Evolutionary conservation across 2,113 vertebrate species (phyloP).

Genomic region (Ammospiza caudacuta): DNA sequence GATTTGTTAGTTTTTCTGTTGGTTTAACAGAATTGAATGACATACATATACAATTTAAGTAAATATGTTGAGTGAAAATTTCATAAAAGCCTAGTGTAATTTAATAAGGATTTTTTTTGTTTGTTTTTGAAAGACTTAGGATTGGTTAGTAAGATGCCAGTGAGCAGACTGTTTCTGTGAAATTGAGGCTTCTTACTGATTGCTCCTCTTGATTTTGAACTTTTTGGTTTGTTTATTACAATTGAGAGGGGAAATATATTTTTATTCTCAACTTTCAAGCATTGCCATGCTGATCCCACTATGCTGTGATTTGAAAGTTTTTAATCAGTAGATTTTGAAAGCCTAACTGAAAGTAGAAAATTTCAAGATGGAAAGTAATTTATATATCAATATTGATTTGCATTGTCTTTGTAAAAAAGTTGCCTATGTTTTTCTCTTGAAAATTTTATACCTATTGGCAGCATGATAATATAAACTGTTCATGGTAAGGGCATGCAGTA

Average conservation of each 20-base stretch:
- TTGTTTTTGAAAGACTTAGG: neutral
- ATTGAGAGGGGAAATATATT: neutral
- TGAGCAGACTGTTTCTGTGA: neutral
- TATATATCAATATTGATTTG: neutral
- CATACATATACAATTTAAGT: neutral
- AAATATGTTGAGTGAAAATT: neutral
- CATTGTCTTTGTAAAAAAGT: neutral
- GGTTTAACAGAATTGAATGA: neutral
- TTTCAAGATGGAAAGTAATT: neutral
- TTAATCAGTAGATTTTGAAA: neutral
- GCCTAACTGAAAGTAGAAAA: neutral
- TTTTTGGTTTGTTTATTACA: neutral
- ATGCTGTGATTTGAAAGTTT: neutral
- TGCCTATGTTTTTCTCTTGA: neutral
- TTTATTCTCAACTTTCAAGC: neutral
- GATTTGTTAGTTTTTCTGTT: neutral
- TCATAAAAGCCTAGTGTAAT: neutral
- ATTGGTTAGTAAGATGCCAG: neutral
- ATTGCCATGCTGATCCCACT: neutral
- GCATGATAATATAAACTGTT: neutral
- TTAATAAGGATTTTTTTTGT: neutral
- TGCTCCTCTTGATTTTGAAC: neutral
- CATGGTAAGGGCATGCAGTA: neutral
- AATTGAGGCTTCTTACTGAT: neutral
- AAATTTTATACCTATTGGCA: neutral